phyloP scores from a whole-genome alignment of 2,113 vertebrate genomes.

The Cercopithecus mona region DNA sequence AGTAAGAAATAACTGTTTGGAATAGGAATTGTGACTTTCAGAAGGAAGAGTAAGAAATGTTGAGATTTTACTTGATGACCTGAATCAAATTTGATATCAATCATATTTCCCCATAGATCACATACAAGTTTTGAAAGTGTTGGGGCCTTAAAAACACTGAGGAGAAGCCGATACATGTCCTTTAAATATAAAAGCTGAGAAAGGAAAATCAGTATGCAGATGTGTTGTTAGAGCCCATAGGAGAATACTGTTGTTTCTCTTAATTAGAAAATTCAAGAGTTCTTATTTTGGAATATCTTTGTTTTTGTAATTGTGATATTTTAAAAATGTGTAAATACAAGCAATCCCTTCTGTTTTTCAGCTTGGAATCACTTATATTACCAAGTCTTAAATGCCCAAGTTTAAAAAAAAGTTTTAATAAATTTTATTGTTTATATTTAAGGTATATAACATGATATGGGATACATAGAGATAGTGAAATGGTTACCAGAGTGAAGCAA shows the following conservation, averaged over 20 bases:
- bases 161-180: neutral
- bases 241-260: neutral
- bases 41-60: neutral
- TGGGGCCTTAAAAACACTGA: neutral
- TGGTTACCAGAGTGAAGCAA: neutral
- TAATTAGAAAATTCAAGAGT: constrained; percentile 16
- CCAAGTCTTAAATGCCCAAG: neutral
- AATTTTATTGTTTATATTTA: neutral
- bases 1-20: neutral
- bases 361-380: neutral
- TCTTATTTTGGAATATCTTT: neutral
- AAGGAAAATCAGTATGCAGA: neutral
- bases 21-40: neutral
- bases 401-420: neutral
- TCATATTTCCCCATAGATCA: neutral
- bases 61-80: neutral
- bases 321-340: neutral
- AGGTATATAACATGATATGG: neutral
- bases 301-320: neutral
- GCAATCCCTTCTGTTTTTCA: neutral
- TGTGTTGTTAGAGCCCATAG: neutral
- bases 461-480: no score
- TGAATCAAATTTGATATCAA: neutral
- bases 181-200: neutral
- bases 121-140: neutral